These are phyloP conservation scores for Brenthis ino DNA, from an alignment of 2,888 invertebrate genomes.

Conservation along the genomic window DNA sequence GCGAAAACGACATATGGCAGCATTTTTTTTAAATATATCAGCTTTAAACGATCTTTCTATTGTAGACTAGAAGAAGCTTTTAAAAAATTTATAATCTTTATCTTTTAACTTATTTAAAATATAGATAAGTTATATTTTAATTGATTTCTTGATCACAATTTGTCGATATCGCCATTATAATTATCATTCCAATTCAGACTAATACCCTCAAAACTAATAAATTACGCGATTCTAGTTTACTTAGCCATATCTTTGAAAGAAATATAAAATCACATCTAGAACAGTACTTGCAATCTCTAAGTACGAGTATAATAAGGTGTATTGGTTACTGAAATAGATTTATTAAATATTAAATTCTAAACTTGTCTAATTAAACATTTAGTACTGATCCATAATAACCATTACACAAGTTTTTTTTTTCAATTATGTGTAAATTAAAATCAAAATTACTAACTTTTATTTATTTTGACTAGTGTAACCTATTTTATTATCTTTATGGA, in stretches of 20 bases:
- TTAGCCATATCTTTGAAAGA: not conserved
- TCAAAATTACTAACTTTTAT: not conserved
- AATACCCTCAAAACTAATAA: constrained; percentile 3
- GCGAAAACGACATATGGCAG: not conserved
- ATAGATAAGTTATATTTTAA: too few species aligned
- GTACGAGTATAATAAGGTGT: too few species aligned
- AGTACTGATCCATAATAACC: too few species aligned
- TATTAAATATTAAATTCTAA: too few species aligned
- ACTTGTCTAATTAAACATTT: too few species aligned
- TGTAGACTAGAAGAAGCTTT: too few species aligned
- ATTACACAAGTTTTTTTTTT: too few species aligned
- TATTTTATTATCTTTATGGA: constrained; percentile 27
- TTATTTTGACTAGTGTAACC: constrained; percentile 8
- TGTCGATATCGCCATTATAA: not conserved
- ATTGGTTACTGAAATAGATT: too few species aligned
- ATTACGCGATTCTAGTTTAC: not conserved
- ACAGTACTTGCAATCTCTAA: too few species aligned
- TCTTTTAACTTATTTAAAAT: too few species aligned
- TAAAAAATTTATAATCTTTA: too few species aligned
- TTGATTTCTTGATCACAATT: constrained; percentile 1
- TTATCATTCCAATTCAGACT: constrained; percentile 2
- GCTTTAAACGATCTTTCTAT: not conserved
- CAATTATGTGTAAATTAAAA: not conserved
- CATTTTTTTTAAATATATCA: not conserved
- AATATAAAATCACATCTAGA: too few species aligned